Evolutionary conservation across 1,140 invertebrate genomes (phyloP), one percentile per base, ranked within the genome.

Genomic region (Acromyrmex echinatior): DNA sequence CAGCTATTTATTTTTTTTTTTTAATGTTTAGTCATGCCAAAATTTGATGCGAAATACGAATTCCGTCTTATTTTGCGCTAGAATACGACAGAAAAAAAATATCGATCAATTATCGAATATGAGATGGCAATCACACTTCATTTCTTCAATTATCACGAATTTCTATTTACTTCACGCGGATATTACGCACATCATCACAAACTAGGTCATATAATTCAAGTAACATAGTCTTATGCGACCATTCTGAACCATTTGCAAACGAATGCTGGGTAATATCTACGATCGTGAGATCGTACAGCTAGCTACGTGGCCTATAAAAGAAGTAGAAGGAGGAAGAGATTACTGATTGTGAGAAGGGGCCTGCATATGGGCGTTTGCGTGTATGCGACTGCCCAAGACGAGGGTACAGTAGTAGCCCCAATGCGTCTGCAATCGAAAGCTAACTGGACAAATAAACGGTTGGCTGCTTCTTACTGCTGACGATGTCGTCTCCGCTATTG

Each of bases 171-270:
- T 35, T 35, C 31, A 35, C 31, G 31, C 31, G 31, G 31, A 49
- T 49, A 81, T 91, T 88, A 77, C 81, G 87, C 81, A 90, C 85
- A 88, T 93, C 89, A 92, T 93, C 92, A 87, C 88, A 90, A 95
- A 94, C 92, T 95, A 86, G 94, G 94, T 95, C 94, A 95, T 91
- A 92, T 92, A 87, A 86, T 74, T 49, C 60, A 79, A 81, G 66
- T 87, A 62, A 87, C 80, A 92, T 87, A 92, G 85, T 88, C 87
- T 92, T 85, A 62, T 78, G 78, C 86, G 76, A 82, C 68, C 39
- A 51, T 71, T 28, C 16, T 60, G 82, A 12, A 90, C 79, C 88
- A 88, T 90, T 89, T 84, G 86, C 88, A 31, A 81, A 71, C 86
- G 86, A 86, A 86, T 77, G 39, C 53, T 74, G 60, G 85, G 63